A percentile compares a stretch with the other conserved stretches of the same genome.
These are phyloP conservation scores for Epirrhoe alternata DNA, from an alignment of 2,888 invertebrate species.

Conservation along the genomic window DNA sequence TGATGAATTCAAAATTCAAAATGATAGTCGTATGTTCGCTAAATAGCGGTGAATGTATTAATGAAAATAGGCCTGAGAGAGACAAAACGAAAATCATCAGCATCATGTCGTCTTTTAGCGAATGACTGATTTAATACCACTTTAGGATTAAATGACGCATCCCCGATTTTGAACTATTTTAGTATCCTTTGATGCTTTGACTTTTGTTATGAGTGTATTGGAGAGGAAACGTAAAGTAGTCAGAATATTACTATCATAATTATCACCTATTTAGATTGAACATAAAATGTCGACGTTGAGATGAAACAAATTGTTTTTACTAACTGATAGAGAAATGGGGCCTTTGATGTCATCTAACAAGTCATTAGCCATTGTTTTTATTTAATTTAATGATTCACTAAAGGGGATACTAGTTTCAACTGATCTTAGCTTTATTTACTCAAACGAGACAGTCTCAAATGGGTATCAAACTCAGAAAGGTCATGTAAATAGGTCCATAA, in stretches of 20 bases:
- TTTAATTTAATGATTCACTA: not conserved
- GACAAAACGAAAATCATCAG: constrained; percentile 43
- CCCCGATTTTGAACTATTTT: constrained; percentile 52
- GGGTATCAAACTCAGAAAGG: no score
- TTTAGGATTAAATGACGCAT: constrained; percentile 64
- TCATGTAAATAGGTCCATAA: not conserved
- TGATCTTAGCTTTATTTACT: not conserved
- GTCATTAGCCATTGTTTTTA: not conserved
- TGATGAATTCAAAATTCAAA: no score
- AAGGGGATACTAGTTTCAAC: not conserved
- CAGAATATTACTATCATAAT: constrained; percentile 15
- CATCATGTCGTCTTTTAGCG: constrained; percentile 63
- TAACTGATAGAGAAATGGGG: not conserved
- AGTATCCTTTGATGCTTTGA: constrained; percentile 57
- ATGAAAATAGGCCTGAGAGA: constrained; percentile 20
- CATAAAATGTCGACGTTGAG: constrained; percentile 20
- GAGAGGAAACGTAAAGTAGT: constrained; percentile 32
- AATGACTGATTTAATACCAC: constrained; percentile 76
- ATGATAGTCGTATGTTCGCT: not conserved
- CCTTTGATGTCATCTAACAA: not conserved
- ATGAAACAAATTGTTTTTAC: constrained; percentile 29
- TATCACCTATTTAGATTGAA: constrained; percentile 24
- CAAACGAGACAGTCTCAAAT: not conserved
- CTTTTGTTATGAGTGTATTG: constrained; percentile 38
- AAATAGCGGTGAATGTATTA: not conserved